A percentile compares a stretch with the other conserved stretches of the same genome.
Conservation (phyloP, 2,113 vertebrate genomes). For the Sphaerodactylus townsendi region DNA sequence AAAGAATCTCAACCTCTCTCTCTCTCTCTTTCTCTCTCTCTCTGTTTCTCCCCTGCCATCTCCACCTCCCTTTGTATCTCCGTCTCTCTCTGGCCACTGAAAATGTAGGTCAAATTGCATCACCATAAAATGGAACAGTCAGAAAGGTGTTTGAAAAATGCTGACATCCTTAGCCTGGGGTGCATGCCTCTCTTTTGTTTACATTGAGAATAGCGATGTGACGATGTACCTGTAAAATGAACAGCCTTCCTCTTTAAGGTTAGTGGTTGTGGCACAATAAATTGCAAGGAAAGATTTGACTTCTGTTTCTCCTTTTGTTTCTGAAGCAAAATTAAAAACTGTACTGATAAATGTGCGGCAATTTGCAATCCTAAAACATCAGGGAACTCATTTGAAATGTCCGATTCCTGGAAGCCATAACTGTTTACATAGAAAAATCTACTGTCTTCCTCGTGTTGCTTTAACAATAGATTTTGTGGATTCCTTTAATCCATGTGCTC, state of each 20-base stretch:
- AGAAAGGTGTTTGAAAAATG: constrained; percentile 79
- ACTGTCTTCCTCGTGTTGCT: constrained; percentile 49
- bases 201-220: constrained; percentile 61
- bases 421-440: constrained; percentile 58
- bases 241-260: constrained; percentile 63
- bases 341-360: constrained; percentile 56
- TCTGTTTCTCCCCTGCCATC: constrained; percentile 61
- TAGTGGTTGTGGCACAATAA: constrained; percentile 60
- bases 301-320: constrained; percentile 62
- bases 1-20: constrained; percentile 71
- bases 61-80: constrained; percentile 72
- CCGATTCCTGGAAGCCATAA: constrained; percentile 60
- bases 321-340: constrained; percentile 62
- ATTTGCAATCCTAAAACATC: constrained; percentile 63
- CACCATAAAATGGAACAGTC: constrained; percentile 71
- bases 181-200: constrained; percentile 71
- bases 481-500: constrained; percentile 54
- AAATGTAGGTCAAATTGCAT: constrained; percentile 85
- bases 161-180: constrained; percentile 74
- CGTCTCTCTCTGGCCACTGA: constrained; percentile 75
- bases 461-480: constrained; percentile 64
- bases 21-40: constrained; percentile 60
- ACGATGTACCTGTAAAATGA: constrained; percentile 56
- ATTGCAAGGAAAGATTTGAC: constrained; percentile 58
- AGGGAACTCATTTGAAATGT: constrained; percentile 62